Conservation (phyloP, 2,888 invertebrate genomes). For the Cotesia congregata region DNA sequence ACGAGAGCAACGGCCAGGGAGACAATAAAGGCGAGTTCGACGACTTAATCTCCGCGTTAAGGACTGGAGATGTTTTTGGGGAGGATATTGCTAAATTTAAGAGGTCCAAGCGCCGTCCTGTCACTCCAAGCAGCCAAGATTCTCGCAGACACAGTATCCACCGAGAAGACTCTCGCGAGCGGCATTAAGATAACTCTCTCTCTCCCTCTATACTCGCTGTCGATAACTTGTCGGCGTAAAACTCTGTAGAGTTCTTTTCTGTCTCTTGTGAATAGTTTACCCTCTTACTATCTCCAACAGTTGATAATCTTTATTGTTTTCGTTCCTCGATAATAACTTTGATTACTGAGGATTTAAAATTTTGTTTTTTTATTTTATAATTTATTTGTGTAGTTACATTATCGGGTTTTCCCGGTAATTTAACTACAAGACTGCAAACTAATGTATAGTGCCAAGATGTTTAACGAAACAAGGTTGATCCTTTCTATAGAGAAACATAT, state of each 20-base stretch:
- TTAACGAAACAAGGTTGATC: neutral
- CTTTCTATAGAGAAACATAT: neutral
- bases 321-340: neutral
- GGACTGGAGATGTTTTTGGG: constrained; percentile 96
- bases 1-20: constrained; percentile 73
- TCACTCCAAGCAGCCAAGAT: constrained; percentile 73
- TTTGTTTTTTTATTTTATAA: neutral
- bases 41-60: constrained; percentile 92
- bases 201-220: neutral
- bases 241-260: neutral
- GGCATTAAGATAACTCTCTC: constrained; percentile 61
- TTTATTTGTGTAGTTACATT: neutral
- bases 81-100: constrained; percentile 96
- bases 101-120: constrained; percentile 79
- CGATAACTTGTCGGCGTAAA: neutral
- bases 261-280: neutral
- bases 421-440: constrained; percentile 22
- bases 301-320: neutral
- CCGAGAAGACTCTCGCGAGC: constrained; percentile 79
- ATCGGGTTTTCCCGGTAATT: neutral
- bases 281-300: neutral
- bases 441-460: constrained; percentile 25
- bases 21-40: constrained; percentile 91
- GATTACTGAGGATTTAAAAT: neutral
- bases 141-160: constrained; percentile 76